phyloP scores from a whole-genome alignment of 2,113 vertebrate species.

The Cyrtonyx montezumae region DNA sequence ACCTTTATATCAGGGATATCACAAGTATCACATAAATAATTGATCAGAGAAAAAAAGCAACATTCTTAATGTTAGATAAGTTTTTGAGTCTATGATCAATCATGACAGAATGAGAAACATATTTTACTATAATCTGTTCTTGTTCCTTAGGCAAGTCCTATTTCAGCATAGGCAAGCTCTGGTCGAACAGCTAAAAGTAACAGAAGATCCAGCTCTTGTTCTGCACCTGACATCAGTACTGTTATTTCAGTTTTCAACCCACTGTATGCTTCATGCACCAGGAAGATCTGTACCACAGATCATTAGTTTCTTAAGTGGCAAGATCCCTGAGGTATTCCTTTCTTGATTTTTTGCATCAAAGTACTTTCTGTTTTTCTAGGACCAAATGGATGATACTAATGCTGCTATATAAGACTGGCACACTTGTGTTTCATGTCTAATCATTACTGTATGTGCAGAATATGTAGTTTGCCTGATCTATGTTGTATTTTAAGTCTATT shows the following conservation, averaged over 20 bases:
- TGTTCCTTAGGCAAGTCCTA: conserved; percentile 85
- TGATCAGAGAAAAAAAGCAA: not conserved
- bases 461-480: not conserved
- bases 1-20: not conserved
- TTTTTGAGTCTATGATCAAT: not conserved
- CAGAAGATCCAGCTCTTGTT: conserved; percentile 92
- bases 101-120: not conserved
- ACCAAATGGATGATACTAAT: not conserved
- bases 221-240: conserved; percentile 92
- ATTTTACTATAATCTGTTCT: not conserved
- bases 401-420: not conserved
- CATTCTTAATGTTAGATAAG: not conserved
- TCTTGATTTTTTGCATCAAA: not conserved
- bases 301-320: conserved; percentile 84
- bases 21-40: not conserved
- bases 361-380: not conserved
- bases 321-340: conserved; percentile 85
- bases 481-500: not conserved
- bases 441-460: not conserved
- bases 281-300: conserved; percentile 96
- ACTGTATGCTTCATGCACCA: conserved; percentile 94
- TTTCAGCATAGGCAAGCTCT: conserved; percentile 93
- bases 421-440: not conserved
- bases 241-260: conserved; percentile 89
- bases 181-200: conserved; percentile 88